A percentile compares a stretch with the other conserved stretches of the same genome.
Evolutionary conservation across 2,797 vertebrate genomes (phyloP).

Genomic region (Cirrhinus mrigala): DNA sequence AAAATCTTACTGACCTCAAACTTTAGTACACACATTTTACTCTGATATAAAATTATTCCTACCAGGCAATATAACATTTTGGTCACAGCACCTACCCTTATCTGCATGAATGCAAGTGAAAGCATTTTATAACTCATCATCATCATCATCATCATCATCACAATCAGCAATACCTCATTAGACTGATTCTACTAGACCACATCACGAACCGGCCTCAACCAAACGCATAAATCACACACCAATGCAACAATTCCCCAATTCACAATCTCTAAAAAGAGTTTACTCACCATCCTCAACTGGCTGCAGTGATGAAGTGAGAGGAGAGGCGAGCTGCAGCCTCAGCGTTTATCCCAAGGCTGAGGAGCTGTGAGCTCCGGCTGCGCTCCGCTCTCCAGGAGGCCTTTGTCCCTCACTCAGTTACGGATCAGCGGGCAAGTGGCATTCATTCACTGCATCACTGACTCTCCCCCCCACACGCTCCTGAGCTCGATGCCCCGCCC

Average conservation of each 20-base stretch:
- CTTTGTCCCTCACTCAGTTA: conserved; percentile 66
- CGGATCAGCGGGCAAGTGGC: conserved; percentile 63
- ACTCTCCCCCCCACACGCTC: conserved; percentile 42
- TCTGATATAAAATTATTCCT: background rate
- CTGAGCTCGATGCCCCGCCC: conserved; percentile 39
- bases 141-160: background rate
- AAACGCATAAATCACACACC: background rate
- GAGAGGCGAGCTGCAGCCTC: conserved; percentile 18
- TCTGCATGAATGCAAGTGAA: background rate
- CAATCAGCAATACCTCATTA: background rate
- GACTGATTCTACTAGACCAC: background rate
- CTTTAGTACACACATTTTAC: background rate
- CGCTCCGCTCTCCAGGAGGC: conserved; percentile 58
- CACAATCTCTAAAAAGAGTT: background rate
- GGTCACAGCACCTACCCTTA: background rate
- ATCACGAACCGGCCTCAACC: background rate
- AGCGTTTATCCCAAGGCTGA: conserved; percentile 16
- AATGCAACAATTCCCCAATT: background rate
- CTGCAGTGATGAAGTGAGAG: conserved; percentile 7
- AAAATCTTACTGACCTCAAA: too few relatives aligned
- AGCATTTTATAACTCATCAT: background rate
- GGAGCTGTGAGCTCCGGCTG: conserved; percentile 45
- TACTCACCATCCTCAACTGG: conserved; percentile 42
- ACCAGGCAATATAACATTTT: background rate
- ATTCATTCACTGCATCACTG: conserved; percentile 61